Evolutionary conservation across 2,797 vertebrate genomes (phyloP).

Genomic region (Sebastes baramenuke): DNA sequence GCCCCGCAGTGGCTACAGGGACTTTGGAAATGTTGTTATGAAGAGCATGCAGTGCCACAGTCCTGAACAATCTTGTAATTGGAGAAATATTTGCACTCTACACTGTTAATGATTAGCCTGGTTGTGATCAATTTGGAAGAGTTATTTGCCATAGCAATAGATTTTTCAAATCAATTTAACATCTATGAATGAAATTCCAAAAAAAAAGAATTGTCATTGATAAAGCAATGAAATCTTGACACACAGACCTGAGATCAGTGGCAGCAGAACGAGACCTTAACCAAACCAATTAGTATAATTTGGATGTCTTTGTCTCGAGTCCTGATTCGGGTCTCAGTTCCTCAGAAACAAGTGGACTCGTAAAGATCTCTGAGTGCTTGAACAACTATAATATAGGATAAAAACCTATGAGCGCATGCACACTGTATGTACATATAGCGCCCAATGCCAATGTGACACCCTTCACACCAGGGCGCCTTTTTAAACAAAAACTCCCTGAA

Average conservation of each 20-base stretch:
- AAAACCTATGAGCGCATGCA: neutral
- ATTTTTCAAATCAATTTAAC: neutral
- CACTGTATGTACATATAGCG: neutral
- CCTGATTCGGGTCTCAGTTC: neutral
- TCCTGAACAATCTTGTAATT: neutral
- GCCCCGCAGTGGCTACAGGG: neutral
- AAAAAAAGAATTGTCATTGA: neutral
- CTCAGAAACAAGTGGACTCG: neutral
- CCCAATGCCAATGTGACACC: conserved; percentile 4
- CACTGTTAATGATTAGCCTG: neutral
- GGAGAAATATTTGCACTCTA: neutral
- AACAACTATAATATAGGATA: neutral
- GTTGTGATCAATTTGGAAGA: neutral
- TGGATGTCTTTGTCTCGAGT: neutral
- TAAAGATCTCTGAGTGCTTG: neutral
- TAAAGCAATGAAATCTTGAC: neutral
- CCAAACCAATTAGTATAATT: neutral
- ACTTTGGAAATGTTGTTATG: neutral
- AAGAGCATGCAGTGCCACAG: neutral
- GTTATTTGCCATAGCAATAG: neutral
- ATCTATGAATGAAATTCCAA: neutral
- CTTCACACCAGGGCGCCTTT: neutral
- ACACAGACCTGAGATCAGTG: neutral
- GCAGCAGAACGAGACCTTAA: neutral
- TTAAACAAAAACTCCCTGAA: conserved; percentile 4